Evolutionary conservation across 2,888 invertebrate species (phyloP), one percentile per base, ranked within the genome.

Genomic region (Hoplodrina ambigua): DNA sequence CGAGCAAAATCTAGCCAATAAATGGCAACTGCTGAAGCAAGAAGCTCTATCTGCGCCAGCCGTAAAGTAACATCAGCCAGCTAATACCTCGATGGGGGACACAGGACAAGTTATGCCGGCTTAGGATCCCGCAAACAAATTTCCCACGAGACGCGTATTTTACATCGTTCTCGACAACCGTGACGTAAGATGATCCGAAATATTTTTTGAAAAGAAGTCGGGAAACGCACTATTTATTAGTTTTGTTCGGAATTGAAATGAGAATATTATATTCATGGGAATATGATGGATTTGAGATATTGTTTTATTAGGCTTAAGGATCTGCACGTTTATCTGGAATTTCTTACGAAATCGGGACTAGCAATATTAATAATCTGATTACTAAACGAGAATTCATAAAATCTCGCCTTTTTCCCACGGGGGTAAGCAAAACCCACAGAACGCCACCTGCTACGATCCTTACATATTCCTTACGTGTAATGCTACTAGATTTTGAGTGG

Each of bases 91-190:
- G 82, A 84, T 86, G 84, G 87, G 89, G 87, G 90, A 89, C 90
- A 90, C 88, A 87, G 89, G 89, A 89, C 89, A 91, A 90, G 90
- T 93, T 93, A 93, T 88, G 83, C 86, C 85, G 86, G 90, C 90
- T 91, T 89, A 91, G 91, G 89, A 88, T 89, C 89, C 92, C 91
- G 91, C 93, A 92, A 91, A 91, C 92, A 93, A 93, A 95, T 95
- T 94, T 94, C 94, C 94, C 95, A 80, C 33, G 94, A 91, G 95
- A 84, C 87, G 82, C 90, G 93, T 94, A 94, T 94, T 91, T 90
- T 91, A 92, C 91, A 87, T 88, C 85, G 85, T 73, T 83, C 78
- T 70, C 84, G 86, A 87, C 87, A 83, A 86, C 87, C 86, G 86
- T 84, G 89, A 87, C 86, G 86, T 81, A 86, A 89, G 89, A 90